Evolutionary conservation across 2,113 vertebrate species (phyloP).

Genomic region (Cavia porcellus): DNA sequence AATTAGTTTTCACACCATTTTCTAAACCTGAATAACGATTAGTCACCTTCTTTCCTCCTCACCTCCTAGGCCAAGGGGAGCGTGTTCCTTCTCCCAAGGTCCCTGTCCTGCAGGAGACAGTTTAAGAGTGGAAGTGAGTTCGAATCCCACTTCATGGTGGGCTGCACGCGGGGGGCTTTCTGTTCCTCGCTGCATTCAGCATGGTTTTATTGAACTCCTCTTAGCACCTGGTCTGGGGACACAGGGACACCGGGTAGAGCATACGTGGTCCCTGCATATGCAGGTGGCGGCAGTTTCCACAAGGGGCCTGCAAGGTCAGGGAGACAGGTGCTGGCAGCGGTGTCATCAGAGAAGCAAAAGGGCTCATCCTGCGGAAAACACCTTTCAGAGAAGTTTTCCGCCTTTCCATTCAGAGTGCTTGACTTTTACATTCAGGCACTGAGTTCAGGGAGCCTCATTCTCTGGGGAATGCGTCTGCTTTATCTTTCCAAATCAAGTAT

Average conservation of each 20-base stretch:
- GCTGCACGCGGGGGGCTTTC: neutral
- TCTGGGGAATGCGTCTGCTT: neutral
- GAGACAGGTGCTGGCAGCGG: neutral
- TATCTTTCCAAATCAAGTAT: neutral
- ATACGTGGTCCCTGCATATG: neutral
- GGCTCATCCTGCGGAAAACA: neutral
- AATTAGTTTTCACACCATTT: conserved; percentile 13
- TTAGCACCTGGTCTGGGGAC: neutral
- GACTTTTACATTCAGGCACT: neutral
- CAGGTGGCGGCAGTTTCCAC: neutral
- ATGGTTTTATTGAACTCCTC: neutral
- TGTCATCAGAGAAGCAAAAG: neutral
- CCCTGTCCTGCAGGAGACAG: neutral
- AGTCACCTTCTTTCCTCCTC: neutral
- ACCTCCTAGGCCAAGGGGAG: neutral
- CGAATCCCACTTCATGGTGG: neutral
- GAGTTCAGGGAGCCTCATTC: neutral
- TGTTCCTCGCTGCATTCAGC: neutral
- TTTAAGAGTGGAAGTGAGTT: neutral
- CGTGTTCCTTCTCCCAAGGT: neutral
- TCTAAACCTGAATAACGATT: neutral
- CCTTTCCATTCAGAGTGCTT: neutral
- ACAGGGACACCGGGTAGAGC: neutral
- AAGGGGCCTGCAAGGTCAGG: neutral
- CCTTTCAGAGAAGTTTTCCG: neutral